These are phyloP conservation scores for Sardinella longiceps DNA, from an alignment of 2,797 vertebrate genomes.

Conservation along the genomic window DNA sequence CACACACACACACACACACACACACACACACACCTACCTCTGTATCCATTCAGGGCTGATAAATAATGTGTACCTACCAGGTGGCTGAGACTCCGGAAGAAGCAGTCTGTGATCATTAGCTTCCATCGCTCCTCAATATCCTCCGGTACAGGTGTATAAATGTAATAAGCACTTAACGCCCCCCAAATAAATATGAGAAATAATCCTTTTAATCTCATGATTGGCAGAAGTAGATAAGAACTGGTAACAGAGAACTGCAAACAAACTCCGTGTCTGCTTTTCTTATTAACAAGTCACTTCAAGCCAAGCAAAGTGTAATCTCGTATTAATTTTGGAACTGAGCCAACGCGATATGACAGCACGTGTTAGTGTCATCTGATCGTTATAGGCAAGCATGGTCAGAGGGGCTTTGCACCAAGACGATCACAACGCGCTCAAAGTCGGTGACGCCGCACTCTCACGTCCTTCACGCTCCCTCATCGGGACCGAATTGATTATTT, in stretches of 20 bases:
- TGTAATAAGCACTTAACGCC: constrained; percentile 76
- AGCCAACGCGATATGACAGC: constrained; percentile 66
- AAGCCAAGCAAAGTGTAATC: constrained; percentile 56
- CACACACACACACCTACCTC: no score
- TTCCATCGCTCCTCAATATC: constrained; percentile 80
- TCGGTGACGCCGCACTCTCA: constrained; percentile 44
- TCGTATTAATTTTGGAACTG: constrained; percentile 58
- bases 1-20: no score
- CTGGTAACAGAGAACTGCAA: constrained; percentile 50
- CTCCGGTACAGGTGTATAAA: constrained; percentile 80
- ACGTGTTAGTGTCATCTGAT: constrained; percentile 71
- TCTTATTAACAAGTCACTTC: constrained; percentile 56
- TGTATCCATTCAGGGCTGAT: not conserved
- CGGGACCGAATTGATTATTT: not conserved
- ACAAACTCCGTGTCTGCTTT: constrained; percentile 44
- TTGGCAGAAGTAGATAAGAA: constrained; percentile 55
- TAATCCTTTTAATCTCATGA: constrained; percentile 77
- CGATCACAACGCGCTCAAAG: constrained; percentile 44
- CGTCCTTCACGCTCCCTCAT: not conserved
- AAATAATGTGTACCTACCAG: constrained; percentile 70
- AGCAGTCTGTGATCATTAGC: constrained; percentile 79
- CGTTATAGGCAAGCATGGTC: constrained; percentile 60
- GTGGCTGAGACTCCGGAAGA: constrained; percentile 80
- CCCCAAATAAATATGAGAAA: constrained; percentile 67
- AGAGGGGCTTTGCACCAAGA: constrained; percentile 42